phyloP scores from a whole-genome alignment of 2,888 invertebrate species.

The Embidobia sp. region DNA sequence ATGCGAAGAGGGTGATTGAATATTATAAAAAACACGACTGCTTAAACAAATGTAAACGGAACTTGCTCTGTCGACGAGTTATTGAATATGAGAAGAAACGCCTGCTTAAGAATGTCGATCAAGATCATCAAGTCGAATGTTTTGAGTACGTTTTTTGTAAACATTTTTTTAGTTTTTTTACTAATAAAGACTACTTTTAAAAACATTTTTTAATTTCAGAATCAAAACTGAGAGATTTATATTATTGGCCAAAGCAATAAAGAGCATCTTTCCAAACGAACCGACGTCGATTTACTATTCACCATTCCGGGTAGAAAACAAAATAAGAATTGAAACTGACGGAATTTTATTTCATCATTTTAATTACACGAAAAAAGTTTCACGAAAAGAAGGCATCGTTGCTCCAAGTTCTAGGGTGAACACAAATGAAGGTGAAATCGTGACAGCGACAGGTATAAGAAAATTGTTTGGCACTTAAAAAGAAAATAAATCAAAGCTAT shows the following conservation, averaged over 20 bases:
- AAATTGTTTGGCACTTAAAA: too few species aligned
- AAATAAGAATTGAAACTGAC: not conserved
- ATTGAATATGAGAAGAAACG: too few species aligned
- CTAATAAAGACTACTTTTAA: not conserved
- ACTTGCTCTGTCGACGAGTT: too few species aligned
- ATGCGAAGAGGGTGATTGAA: too few species aligned
- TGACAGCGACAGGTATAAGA: too few species aligned
- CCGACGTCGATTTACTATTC: constrained; percentile 7
- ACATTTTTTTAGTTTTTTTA: not conserved
- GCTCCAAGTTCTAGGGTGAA: not conserved
- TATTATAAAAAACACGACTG: too few species aligned
- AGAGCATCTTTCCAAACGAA: constrained; percentile 23
- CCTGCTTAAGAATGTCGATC: not conserved
- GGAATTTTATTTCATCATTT: constrained; percentile 21
- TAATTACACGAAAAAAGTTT: constrained; percentile 8
- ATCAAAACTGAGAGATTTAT: constrained; percentile 4
- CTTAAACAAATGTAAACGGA: too few species aligned
- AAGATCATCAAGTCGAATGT: too few species aligned
- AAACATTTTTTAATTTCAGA: not conserved
- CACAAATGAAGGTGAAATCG: too few species aligned
- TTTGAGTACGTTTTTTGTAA: too few species aligned
- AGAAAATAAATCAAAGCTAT: too few species aligned
- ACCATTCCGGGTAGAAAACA: constrained; percentile 20
- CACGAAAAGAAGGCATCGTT: constrained; percentile 3
- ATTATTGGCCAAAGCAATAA: not conserved